phyloP scores from a whole-genome alignment of 2,888 invertebrate species.

The Temnothorax unifasciatus region DNA sequence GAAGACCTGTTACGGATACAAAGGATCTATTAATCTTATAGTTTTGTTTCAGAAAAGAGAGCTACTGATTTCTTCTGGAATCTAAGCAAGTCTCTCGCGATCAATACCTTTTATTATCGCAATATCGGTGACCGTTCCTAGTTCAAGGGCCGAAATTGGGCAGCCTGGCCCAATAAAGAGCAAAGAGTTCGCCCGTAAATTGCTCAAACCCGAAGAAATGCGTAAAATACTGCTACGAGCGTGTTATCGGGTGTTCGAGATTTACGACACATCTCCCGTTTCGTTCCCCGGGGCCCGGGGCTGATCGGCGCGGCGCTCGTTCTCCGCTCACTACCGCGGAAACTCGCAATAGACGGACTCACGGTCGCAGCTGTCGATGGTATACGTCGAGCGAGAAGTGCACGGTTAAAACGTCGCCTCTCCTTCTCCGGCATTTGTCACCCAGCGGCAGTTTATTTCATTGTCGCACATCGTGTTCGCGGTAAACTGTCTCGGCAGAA shows the following conservation, averaged over 20 bases:
- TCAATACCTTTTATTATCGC: constrained; percentile 39
- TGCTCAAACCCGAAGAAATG: constrained; percentile 28
- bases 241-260: constrained; percentile 43
- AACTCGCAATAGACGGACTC: constrained; percentile 2
- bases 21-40: background rate
- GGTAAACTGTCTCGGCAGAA: constrained; percentile 5
- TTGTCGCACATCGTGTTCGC: constrained; percentile 8
- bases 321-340: background rate
- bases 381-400: background rate
- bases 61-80: background rate
- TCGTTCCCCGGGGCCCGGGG: constrained; percentile 50
- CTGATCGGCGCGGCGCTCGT: constrained; percentile 47
- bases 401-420: constrained; percentile 10
- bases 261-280: constrained; percentile 57
- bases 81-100: background rate
- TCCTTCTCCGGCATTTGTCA: constrained; percentile 24
- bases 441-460: constrained; percentile 21
- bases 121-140: background rate
- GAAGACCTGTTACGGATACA: background rate
- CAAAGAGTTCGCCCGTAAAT: constrained; percentile 41
- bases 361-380: background rate
- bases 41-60: background rate
- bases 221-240: constrained; percentile 40
- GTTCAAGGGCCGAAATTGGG: background rate
- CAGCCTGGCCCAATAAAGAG: constrained; percentile 13